phyloP scores from a whole-genome alignment of 1,140 invertebrate genomes.

The Schlechtendalia chinensis region DNA sequence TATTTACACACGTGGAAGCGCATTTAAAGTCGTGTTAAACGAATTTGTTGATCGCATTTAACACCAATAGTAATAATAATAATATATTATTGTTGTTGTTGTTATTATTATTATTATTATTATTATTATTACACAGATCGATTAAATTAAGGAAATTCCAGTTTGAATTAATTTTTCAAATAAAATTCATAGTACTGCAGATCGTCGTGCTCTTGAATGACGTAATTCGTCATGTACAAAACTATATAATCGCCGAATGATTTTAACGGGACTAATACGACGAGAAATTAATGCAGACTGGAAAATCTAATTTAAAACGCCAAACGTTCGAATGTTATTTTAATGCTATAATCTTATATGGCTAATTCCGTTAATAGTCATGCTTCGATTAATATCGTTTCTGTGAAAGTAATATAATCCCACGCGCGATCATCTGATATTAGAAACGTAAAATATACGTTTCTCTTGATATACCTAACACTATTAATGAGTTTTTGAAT shows the following conservation, averaged over 20 bases:
- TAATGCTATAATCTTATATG: not conserved
- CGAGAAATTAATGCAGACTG: conserved; percentile 10
- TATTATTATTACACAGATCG: too few relatives aligned
- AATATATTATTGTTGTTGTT: too few relatives aligned
- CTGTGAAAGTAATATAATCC: conserved; percentile 40
- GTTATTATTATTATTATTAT: too few relatives aligned
- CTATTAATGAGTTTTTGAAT: conserved; percentile 29
- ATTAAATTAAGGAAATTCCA: not conserved
- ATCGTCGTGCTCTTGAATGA: too few relatives aligned
- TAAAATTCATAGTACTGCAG: too few relatives aligned
- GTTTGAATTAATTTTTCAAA: not conserved
- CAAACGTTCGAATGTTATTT: not conserved
- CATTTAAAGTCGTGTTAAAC: too few relatives aligned
- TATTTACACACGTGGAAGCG: conserved; percentile 19
- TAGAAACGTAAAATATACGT: conserved; percentile 40
- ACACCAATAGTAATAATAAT: too few relatives aligned
- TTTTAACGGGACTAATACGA: too few relatives aligned
- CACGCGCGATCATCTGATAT: not conserved
- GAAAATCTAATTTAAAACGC: conserved; percentile 16
- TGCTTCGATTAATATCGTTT: conserved; percentile 44
- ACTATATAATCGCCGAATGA: too few relatives aligned
- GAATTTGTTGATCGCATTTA: too few relatives aligned
- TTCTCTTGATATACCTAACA: not conserved
- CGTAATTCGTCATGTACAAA: too few relatives aligned
- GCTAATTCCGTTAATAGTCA: conserved; percentile 29